phyloP scores from a whole-genome alignment of 2,888 invertebrate genomes.

The Acrobasis repandana region DNA sequence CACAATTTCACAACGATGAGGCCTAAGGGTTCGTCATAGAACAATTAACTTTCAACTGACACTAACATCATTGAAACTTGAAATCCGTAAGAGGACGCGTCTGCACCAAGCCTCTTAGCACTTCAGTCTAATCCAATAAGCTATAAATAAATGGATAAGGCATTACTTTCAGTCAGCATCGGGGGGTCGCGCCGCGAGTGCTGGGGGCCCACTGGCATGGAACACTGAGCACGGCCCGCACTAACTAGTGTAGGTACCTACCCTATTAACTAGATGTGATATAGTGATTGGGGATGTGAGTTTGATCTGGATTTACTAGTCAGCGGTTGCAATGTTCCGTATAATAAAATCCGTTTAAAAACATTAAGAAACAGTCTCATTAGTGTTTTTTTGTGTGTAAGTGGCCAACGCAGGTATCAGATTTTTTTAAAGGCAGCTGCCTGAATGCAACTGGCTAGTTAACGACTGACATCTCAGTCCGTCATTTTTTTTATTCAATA shows the following conservation, averaged over 20 bases:
- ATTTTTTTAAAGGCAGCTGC: no score
- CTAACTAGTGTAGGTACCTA: constrained; percentile 42
- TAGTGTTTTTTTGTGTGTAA: no score
- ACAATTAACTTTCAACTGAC: neutral
- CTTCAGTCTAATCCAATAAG: constrained; percentile 30
- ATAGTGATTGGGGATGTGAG: constrained; percentile 22
- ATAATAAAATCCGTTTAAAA: neutral
- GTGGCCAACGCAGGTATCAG: no score
- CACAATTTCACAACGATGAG: neutral
- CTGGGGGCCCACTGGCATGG: constrained; percentile 70
- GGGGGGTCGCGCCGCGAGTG: constrained; percentile 56
- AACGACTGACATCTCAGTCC: no score
- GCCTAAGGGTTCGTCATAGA: neutral
- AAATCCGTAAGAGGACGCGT: neutral
- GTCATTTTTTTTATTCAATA: no score
- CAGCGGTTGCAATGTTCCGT: constrained; percentile 14
- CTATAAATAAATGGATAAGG: constrained; percentile 34
- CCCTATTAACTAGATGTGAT: constrained; percentile 22
- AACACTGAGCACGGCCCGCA: constrained; percentile 73
- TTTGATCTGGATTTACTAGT: constrained; percentile 10
- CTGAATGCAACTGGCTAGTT: no score
- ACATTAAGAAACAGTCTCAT: no score
- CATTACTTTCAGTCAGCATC: constrained; percentile 42
- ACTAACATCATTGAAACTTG: neutral
- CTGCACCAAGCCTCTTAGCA: constrained; percentile 12